These are phyloP conservation scores for Pseudochirops corinnae DNA, from an alignment of 2,797 vertebrate genomes.

Conservation along the genomic window DNA sequence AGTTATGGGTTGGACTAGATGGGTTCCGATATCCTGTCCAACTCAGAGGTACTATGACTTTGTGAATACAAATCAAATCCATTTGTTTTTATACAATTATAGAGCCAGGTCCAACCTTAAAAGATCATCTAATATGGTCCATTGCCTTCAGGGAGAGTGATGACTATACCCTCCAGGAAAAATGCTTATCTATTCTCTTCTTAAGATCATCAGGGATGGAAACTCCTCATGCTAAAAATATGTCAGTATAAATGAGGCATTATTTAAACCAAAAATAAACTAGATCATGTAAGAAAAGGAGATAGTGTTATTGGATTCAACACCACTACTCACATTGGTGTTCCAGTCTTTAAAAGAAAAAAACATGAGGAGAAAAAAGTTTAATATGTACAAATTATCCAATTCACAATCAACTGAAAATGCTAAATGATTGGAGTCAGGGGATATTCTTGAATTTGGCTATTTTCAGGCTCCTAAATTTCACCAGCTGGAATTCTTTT, in stretches of 20 bases:
- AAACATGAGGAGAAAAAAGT: slow-evolving; percentile 38
- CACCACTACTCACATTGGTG: neutral
- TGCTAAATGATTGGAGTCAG: slow-evolving; percentile 21
- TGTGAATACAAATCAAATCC: slow-evolving; percentile 25
- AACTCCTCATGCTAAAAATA: slow-evolving; percentile 4
- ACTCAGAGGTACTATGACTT: neutral
- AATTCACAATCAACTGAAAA: slow-evolving; percentile 40
- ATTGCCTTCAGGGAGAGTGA: slow-evolving; percentile 42
- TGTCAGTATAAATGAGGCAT: neutral
- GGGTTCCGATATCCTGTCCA: neutral
- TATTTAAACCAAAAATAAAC: slow-evolving; percentile 57
- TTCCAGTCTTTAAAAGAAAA: slow-evolving; percentile 19
- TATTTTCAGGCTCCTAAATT: slow-evolving; percentile 22
- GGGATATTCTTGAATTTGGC: neutral
- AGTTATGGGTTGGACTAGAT: neutral
- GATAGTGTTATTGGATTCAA: neutral
- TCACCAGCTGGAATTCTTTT: slow-evolving; percentile 43
- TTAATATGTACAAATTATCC: slow-evolving; percentile 29
- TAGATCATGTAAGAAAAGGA: neutral
- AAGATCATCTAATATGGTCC: neutral
- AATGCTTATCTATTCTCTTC: slow-evolving; percentile 8
- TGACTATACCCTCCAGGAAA: neutral
- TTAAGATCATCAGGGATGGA: neutral
- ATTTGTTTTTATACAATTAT: slow-evolving; percentile 32
- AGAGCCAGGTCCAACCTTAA: slow-evolving; percentile 28